Evolutionary conservation across 1,140 invertebrate genomes (phyloP).

Genomic region (Drosophila seguyi): DNA sequence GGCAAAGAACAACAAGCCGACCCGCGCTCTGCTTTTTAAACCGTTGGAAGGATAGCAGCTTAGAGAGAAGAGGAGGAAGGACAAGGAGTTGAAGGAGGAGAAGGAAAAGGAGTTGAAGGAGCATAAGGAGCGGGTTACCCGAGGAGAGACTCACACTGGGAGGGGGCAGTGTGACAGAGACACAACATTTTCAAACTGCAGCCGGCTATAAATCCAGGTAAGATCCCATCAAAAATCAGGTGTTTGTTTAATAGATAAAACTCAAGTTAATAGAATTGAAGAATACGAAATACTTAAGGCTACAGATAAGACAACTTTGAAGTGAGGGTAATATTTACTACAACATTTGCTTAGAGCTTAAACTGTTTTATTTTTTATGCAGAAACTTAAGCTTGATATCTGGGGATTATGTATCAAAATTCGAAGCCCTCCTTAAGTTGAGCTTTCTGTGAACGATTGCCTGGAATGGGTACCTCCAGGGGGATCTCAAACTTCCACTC

Average conservation of each 20-base stretch:
- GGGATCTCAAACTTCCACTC: background rate
- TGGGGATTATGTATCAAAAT: too few species aligned
- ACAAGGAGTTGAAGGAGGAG: background rate
- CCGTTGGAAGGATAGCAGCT: background rate
- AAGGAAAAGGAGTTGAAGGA: background rate
- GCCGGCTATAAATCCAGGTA: slow-evolving; percentile 71
- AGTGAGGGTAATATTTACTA: background rate
- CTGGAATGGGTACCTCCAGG: background rate
- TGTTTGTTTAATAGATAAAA: background rate
- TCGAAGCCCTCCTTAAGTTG: slow-evolving; percentile 3
- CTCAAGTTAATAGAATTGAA: too few species aligned
- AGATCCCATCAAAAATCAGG: slow-evolving; percentile 7
- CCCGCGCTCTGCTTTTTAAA: background rate
- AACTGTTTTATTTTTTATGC: background rate
- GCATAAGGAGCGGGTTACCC: background rate
- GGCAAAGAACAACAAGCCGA: slow-evolving; percentile 30
- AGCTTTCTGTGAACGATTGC: slow-evolving; percentile 7
- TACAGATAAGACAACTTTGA: too few species aligned
- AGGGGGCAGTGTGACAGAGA: slow-evolving; percentile 34
- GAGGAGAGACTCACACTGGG: slow-evolving; percentile 21
- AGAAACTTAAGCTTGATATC: background rate
- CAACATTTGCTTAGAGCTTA: background rate
- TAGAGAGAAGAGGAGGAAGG: background rate
- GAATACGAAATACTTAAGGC: background rate
- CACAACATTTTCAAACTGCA: slow-evolving; percentile 63